A percentile compares a stretch with the other conserved stretches of the same genome.
Evolutionary conservation across 2,888 invertebrate genomes (phyloP).

Genomic region (Rhimphoctona megacephalus): DNA sequence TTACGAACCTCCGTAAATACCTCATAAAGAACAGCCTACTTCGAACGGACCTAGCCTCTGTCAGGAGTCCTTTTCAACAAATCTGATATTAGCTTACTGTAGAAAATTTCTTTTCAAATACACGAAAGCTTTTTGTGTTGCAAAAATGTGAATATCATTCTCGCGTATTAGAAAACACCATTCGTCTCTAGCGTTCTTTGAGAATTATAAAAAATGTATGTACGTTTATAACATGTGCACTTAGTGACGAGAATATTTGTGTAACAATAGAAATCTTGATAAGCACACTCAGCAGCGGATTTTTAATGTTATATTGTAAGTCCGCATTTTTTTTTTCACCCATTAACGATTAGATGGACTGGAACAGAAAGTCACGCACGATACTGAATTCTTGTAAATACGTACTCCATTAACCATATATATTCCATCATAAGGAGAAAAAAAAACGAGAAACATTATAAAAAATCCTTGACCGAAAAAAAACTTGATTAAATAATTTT

Average conservation of each 20-base stretch:
- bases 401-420: neutral
- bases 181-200: neutral
- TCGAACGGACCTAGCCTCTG: neutral
- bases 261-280: conserved; percentile 61
- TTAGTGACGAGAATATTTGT: conserved; percentile 36
- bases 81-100: neutral
- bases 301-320: conserved; percentile 27
- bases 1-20: conserved; percentile 57
- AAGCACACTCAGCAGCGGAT: conserved; percentile 24
- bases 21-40: conserved; percentile 40
- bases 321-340: conserved; percentile 19
- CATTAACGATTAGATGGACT: conserved; percentile 32
- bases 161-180: neutral
- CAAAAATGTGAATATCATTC: neutral
- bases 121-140: neutral
- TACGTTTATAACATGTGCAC: neutral
- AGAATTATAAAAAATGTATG: neutral
- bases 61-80: neutral
- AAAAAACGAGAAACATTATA: neutral
- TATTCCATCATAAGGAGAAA: neutral
- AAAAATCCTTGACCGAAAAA: conserved; percentile 16
- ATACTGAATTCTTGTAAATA: conserved; percentile 14
- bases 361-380: conserved; percentile 39
- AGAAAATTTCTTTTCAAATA: neutral
- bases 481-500: neutral